Base-by-base conservation (phyloP, 1,140 invertebrate species). In the Hydropsyche tenuis region DNA sequence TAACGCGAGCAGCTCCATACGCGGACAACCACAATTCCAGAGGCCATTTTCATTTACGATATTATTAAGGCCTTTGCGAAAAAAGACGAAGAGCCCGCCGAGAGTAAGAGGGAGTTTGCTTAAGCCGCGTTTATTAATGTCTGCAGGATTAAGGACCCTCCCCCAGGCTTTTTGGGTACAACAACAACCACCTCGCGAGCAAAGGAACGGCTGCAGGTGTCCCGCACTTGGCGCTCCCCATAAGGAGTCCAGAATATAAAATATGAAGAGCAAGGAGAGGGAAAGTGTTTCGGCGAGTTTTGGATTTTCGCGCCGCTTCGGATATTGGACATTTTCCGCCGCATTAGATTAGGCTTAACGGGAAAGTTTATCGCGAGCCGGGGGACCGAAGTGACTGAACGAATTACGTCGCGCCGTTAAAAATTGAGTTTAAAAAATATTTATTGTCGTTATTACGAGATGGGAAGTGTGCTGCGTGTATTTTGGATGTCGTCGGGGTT, bases 61-160 rank as follows among this genome's bases (percentile, higher is more conserved):
- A 74, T 73, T 74, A 77, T 74, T 74, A 77, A 69, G 60, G 43
- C 25, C 22, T 70, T 53, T 53, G 66, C 18, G 42, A 48, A 25
- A 9, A 48, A 53, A 37, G 30, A 37, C 9, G n/a, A n/a, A n/a
- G n/a, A n/a, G 3, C 30, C 9, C 9, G n/a, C 14, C 23, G 45
- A 43, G 46, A 62, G 62, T 14, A 62, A 11, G 66, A 20, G 69
- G 45, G 20, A 42, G 64, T 25, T 25, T 37, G 71, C 65, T 73
- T 66, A 65, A 73, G 60, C 69, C 73, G 72, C 75, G 73, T 77
- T 77, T 77, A 77, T 77, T 77, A 77, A 77, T 77, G 75, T 77
- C 73, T 74, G 69, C 73, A 48, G 75, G 75, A 77, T 77, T 77
- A 77, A 66, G 46, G 45, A 27, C 12, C 72, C 74, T 45, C 65